A percentile compares a stretch with the other conserved stretches of the same genome.
Evolutionary conservation across 1,140 invertebrate species (phyloP).

Genomic region (Drosophila mauritiana): DNA sequence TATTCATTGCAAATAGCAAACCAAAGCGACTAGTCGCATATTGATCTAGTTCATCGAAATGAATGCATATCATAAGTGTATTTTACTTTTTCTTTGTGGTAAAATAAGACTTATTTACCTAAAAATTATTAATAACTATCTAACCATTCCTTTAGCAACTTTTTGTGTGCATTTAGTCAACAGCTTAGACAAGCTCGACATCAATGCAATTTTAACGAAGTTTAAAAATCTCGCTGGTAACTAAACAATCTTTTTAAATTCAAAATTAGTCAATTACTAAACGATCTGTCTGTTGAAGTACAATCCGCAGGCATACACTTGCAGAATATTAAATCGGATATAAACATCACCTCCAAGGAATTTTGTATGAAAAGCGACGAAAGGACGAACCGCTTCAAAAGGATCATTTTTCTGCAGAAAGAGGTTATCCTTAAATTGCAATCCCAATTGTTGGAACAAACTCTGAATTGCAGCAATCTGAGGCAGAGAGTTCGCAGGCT

Average conservation of each 20-base stretch:
- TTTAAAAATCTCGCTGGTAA: neutral
- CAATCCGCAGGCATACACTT: neutral
- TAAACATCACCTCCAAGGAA: neutral
- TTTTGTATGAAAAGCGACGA: neutral
- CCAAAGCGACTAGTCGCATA: neutral
- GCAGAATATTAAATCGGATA: neutral
- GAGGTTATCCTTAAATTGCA: neutral
- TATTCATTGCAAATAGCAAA: neutral
- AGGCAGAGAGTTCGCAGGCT: neutral
- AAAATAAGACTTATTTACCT: neutral
- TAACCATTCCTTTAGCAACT: neutral
- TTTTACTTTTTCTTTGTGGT: neutral
- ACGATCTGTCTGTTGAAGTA: neutral
- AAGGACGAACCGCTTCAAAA: neutral
- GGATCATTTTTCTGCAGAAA: neutral
- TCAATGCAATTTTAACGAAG: neutral
- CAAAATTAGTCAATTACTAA: too few relatives aligned
- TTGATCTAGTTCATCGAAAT: neutral
- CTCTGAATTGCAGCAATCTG: neutral
- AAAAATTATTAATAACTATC: neutral
- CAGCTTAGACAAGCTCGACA: neutral
- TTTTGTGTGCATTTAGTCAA: neutral
- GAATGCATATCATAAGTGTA: neutral
- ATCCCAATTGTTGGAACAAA: neutral
- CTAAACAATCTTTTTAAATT: too few relatives aligned